Base-by-base conservation (phyloP, 2,888 invertebrate genomes). In the Petrophora chlorosata region DNA sequence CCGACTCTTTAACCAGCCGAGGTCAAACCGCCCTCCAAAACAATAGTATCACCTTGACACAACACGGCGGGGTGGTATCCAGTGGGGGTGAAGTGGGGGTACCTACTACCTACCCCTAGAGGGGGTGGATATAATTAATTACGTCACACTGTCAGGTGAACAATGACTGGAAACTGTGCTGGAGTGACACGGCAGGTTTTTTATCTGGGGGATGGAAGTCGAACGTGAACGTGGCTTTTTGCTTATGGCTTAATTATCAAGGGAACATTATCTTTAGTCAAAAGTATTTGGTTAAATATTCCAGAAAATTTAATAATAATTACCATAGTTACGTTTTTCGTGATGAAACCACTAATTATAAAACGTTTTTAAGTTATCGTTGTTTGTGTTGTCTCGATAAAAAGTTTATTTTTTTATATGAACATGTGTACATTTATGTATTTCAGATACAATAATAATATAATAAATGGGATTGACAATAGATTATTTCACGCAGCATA, bases 131-230 rank as follows among this genome's bases (percentile, higher is more conserved):
- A 76, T 88, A 86, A 88, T 88, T 88, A 87, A 88, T 87, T 79
- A 87, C 76, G 64, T 66, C 67, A 69, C 76, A 76, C 75, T 88
- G 88, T 86, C 88, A 89, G 88, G 87, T 89, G 87, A 82, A 85
- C 86, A 85, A 86, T 86, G 86, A 83, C 75, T 72, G 68, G 68
- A 64, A 72, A 67, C 69, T 72, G 78, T 56, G 56, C 44, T 32
- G 47, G 58, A 63, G 70, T 86, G 86, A 87, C 83, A 77, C 61
- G 54, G 82, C 81, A 63, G 63, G 65, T 79, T 83, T 85, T 82
- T 82, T 80, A 64, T 64, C 62, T 59, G 56, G 15, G 28, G 39
- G 54, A 48, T 42, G 51, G 38, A 39, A 44, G 38, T 44, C 34
- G 19, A 41, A 40, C 29, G 46, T 50, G 42, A 42, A 29, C 10